Base-by-base conservation (phyloP, 2,888 invertebrate genomes). In the Yponomeuta plumbellus region DNA sequence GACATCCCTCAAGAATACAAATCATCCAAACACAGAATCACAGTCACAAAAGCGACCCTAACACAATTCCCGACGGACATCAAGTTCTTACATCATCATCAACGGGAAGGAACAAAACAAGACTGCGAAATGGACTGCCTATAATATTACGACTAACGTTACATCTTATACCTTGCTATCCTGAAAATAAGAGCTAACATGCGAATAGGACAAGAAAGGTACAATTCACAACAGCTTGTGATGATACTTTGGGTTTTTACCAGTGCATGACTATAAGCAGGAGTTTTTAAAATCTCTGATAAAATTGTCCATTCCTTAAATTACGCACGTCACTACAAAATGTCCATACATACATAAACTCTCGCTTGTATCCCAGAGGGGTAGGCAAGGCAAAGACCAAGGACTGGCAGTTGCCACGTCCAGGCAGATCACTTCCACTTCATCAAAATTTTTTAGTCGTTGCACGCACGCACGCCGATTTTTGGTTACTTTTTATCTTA, bases 61-160 rank as follows among this genome's bases (percentile, higher is more conserved):
- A 13, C 44, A 52, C 17, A 52, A 52, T 52, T 52, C 44, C 44
- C 44, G 17, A 8, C 17, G 13, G 44, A 52, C 44, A 52, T 17
- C 44, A 52, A 52, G 44, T 52, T 52, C 17, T 52, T 52, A 52
- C 44, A 52, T 52, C 44, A 52, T 52, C 44, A 52, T 34, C 34
- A 52, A 17, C 44, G 44, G 44, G 44, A 52, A 13, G 44, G 17
- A 13, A 52, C 44, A 52, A 52, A 52, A 52, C 44, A 52, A 52
- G 44, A 11, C 44, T 52, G 44, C 44, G 17, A 52, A 52, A 52
- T 52, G 44, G 44, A 17, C 44, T 52, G 44, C 13, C 44, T 52
- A 52, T 52, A 52, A 52, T n/a, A n/a, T 17, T 17, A 52, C 44
- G 17, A 52, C 2, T 17, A 17, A 52, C 1, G 17, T 17, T 52